Conservation (phyloP, 2,113 vertebrate species). For the Corythaixoides concolor region DNA sequence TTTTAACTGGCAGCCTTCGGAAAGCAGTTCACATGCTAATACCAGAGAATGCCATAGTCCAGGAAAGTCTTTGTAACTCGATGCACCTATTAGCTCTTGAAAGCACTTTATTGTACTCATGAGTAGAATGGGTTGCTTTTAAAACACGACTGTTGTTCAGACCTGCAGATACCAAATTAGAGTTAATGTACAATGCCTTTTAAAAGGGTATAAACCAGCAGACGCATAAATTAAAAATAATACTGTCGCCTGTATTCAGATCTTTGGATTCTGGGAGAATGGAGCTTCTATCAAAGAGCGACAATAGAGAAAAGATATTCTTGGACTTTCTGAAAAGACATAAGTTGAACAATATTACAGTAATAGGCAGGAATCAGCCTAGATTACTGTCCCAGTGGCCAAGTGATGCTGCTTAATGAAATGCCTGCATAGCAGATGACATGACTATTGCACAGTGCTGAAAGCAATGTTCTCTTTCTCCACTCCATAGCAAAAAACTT, state of each 20-base stretch:
- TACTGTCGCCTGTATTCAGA: neutral
- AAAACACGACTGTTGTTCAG: neutral
- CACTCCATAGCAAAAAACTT: neutral
- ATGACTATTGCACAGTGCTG: neutral
- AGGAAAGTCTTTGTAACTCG: neutral
- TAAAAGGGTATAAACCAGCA: neutral
- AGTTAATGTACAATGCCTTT: neutral
- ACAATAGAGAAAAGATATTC: neutral
- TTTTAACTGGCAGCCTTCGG: neutral
- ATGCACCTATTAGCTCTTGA: neutral
- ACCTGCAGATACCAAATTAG: neutral
- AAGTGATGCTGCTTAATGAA: neutral
- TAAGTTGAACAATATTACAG: neutral
- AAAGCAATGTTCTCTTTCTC: neutral
- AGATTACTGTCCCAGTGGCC: neutral
- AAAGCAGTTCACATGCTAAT: neutral
- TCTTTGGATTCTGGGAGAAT: neutral
- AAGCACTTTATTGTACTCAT: neutral
- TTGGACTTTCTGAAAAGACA: conserved; percentile 15
- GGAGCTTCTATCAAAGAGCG: neutral
- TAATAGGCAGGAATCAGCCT: neutral
- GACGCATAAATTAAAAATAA: neutral
- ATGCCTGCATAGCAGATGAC: neutral
- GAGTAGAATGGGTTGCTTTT: neutral
- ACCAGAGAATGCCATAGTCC: neutral